Evolutionary conservation across 2,113 vertebrate species (phyloP).

Genomic region (Cricetomys ansorgei): DNA sequence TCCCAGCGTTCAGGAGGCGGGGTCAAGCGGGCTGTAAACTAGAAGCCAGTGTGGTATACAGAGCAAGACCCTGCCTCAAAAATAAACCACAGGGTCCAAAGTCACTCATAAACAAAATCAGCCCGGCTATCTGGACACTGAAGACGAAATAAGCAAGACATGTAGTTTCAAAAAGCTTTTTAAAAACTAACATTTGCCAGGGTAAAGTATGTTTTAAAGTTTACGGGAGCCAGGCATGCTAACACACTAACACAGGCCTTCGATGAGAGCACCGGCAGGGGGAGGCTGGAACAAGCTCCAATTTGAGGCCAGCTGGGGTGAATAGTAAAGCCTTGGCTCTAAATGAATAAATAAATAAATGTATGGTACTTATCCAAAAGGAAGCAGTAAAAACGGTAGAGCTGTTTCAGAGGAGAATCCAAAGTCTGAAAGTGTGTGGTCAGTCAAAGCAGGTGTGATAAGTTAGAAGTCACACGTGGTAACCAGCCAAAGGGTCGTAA

Average conservation of each 20-base stretch:
- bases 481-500: not conserved
- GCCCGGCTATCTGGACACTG: not conserved
- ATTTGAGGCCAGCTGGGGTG: not conserved
- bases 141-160: not conserved
- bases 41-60: not conserved
- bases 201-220: not conserved
- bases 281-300: not conserved
- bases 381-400: not conserved
- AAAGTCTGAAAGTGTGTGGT: not conserved
- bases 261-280: not conserved
- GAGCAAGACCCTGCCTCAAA: not conserved
- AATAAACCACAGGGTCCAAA: not conserved
- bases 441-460: not conserved
- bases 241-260: not conserved
- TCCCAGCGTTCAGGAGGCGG: not conserved
- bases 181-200: not conserved
- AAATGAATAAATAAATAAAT: not conserved
- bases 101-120: not conserved
- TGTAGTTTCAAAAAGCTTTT: not conserved
- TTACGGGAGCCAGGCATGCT: not conserved
- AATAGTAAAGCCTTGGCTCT: not conserved
- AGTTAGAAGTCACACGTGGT: not conserved
- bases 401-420: conserved; percentile 20
- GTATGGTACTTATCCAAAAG: not conserved
- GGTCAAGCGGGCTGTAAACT: not conserved